phyloP scores from a whole-genome alignment of 2,797 vertebrate genomes.

The Spea hammondii region DNA sequence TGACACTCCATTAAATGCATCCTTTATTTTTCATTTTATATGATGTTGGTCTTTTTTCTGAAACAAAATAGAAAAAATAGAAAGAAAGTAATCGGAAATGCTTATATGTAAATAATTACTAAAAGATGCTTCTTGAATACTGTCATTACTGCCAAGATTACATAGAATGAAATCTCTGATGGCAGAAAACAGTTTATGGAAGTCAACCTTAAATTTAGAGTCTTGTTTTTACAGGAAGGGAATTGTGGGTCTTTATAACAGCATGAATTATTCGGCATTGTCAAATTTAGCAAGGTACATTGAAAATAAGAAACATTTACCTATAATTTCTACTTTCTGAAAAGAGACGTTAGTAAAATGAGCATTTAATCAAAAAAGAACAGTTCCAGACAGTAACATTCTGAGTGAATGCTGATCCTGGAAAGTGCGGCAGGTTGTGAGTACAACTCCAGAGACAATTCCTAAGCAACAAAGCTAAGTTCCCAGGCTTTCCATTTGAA shows the following conservation, averaged over 20 bases:
- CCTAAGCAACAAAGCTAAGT: too few relatives aligned
- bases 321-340: neutral
- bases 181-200: slow-evolving; percentile 20
- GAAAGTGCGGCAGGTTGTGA: too few relatives aligned
- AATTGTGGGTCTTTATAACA: slow-evolving; percentile 10
- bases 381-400: too few relatives aligned
- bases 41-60: too few relatives aligned
- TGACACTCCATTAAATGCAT: too few relatives aligned
- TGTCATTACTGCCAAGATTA: slow-evolving; percentile 39
- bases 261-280: neutral
- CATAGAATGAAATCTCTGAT: slow-evolving; percentile 27
- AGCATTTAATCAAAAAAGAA: neutral
- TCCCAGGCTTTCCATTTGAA: too few relatives aligned
- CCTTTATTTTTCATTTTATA: too few relatives aligned
- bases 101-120: slow-evolving; percentile 32
- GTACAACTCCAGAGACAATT: too few relatives aligned
- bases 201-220: slow-evolving; percentile 30
- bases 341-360: neutral
- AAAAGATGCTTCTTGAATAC: slow-evolving; percentile 15
- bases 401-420: too few relatives aligned
- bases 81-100: slow-evolving; percentile 1
- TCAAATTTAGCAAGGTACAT: neutral
- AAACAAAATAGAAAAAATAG: neutral
- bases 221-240: neutral
- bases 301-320: neutral